These are phyloP conservation scores for Zygaena filipendulae DNA, from an alignment of 2,888 invertebrate genomes.

Conservation along the genomic window DNA sequence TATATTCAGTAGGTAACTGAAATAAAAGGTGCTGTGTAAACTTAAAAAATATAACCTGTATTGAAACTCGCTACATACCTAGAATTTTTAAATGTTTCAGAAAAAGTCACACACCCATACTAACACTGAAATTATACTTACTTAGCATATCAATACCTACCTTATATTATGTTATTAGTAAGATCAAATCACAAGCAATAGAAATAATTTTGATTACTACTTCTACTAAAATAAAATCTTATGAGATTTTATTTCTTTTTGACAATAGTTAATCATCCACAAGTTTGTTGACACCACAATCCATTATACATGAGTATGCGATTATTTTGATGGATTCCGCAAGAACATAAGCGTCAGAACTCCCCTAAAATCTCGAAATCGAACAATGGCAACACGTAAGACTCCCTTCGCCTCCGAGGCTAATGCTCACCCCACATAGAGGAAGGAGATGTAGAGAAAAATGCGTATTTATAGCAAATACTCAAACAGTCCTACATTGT, in stretches of 20 bases:
- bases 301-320: conserved; percentile 57
- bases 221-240: no score
- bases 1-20: no score
- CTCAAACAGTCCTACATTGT: conserved; percentile 70
- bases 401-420: conserved; percentile 55
- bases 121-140: no score
- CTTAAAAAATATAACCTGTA: no score
- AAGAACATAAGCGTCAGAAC: conserved; percentile 58
- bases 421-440: conserved; percentile 61
- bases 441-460: conserved; percentile 67
- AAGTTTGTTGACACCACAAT: conserved; percentile 51
- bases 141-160: no score
- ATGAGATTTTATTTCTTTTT: conserved; percentile 22
- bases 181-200: no score
- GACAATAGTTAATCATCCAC: conserved; percentile 38
- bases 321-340: conserved; percentile 65
- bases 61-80: no score
- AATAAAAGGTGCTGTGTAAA: no score
- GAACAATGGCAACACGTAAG: conserved; percentile 64
- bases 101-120: no score
- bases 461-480: conserved; percentile 70
- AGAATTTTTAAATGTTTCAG: no score
- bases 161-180: no score
- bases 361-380: conserved; percentile 64
- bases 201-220: no score